Percentiles rank a stretch among this genome's conserved stretches.
These are phyloP conservation scores for Apeira syringaria DNA, from an alignment of 2,888 invertebrate species.

Conservation along the genomic window DNA sequence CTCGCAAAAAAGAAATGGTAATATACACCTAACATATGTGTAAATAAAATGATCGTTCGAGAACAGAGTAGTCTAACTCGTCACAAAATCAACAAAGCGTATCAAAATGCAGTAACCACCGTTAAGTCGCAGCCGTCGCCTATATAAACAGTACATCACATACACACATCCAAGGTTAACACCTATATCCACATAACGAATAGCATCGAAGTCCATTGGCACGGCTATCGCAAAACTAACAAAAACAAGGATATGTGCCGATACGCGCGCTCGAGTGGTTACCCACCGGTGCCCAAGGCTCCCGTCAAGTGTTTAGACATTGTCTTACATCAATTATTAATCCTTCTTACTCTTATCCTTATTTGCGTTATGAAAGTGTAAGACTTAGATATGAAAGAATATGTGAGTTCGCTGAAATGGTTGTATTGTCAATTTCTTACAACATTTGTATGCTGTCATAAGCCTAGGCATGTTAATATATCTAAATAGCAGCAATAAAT, in stretches of 20 bases:
- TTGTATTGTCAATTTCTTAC: no score
- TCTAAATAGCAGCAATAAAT: no score
- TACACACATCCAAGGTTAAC: not conserved
- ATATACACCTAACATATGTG: no score
- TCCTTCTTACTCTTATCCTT: slow-evolving; percentile 6
- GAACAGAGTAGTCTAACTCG: not conserved
- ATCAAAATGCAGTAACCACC: slow-evolving; percentile 2
- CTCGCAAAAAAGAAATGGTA: no score
- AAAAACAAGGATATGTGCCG: slow-evolving; percentile 27
- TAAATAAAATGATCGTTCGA: no score
- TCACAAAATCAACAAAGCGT: slow-evolving; percentile 3
- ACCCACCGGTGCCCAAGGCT: slow-evolving; percentile 4
- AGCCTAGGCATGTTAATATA: no score
- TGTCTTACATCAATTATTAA: slow-evolving; percentile 4
- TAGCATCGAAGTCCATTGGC: slow-evolving; percentile 22
- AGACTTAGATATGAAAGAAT: no score
- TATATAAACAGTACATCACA: not conserved
- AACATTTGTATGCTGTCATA: no score
- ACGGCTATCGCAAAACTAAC: slow-evolving; percentile 24
- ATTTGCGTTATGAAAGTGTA: not conserved
- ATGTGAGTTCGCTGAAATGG: no score
- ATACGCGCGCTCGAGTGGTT: slow-evolving; percentile 3
- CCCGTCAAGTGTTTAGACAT: slow-evolving; percentile 13
- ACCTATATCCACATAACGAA: not conserved
- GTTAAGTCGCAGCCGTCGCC: slow-evolving; percentile 2